Percentiles rank a stretch among this genome's conserved stretches.
Conservation (phyloP, 2,888 invertebrate species). For the Automeris io region DNA sequence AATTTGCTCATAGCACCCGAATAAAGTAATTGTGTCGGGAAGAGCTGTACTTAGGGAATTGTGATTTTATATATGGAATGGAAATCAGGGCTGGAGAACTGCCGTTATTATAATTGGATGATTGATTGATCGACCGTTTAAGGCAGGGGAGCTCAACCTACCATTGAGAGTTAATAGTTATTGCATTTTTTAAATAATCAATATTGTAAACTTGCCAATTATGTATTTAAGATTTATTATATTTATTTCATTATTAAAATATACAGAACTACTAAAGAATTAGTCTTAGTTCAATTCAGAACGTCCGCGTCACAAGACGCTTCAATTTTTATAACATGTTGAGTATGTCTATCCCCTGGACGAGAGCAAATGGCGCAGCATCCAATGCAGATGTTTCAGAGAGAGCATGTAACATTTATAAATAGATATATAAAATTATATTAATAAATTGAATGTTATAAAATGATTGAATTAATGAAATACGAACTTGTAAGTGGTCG, state of each 20-base stretch:
- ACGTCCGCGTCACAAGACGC: no score
- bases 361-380: background rate
- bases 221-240: no score
- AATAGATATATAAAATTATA: slow-evolving; percentile 63
- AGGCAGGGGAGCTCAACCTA: background rate
- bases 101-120: background rate
- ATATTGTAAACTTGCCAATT: no score
- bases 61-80: background rate
- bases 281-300: no score
- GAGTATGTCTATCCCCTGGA: background rate
- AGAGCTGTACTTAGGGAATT: background rate
- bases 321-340: no score
- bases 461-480: slow-evolving; percentile 71
- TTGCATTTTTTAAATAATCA: no score
- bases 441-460: slow-evolving; percentile 65
- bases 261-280: no score
- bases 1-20: background rate
- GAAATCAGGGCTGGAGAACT: background rate
- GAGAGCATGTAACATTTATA: slow-evolving; percentile 50
- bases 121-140: background rate
- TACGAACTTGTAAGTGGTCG: slow-evolving; percentile 47
- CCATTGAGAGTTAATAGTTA: background rate
- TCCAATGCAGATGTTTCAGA: slow-evolving; percentile 44
- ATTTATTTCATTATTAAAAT: no score
- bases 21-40: background rate